Conservation (phyloP, 2,797 vertebrate species). For the Potorous gilbertii region DNA sequence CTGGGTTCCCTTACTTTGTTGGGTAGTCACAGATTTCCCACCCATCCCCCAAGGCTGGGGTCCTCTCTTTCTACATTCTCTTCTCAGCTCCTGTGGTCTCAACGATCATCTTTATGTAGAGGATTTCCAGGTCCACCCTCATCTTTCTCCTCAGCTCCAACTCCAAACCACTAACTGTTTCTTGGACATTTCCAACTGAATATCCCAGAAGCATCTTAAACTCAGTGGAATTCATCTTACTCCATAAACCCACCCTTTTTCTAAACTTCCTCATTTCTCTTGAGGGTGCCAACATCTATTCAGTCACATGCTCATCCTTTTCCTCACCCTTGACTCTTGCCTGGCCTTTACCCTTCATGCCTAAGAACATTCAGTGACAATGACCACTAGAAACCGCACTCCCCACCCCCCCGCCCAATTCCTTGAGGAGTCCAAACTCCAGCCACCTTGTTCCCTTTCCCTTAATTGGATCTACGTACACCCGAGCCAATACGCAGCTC, state of each 20-base stretch:
- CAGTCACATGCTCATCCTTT: neutral
- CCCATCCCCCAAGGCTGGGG: neutral
- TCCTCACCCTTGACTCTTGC: neutral
- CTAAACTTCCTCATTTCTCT: neutral
- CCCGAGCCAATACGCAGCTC: neutral
- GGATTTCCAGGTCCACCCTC: neutral
- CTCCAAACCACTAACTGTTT: neutral
- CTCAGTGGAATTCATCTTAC: neutral
- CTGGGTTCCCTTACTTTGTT: neutral
- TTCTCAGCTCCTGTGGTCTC: neutral
- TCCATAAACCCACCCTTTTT: neutral
- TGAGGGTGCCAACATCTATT: neutral
- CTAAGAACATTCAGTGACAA: too few species aligned
- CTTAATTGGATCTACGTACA: neutral
- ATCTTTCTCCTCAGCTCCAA: neutral
- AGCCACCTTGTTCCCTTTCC: too few species aligned
- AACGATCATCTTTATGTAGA: neutral
- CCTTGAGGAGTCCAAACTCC: neutral
- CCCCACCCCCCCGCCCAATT: fast-evolving
- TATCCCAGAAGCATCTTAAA: neutral
- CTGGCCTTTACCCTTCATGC: neutral
- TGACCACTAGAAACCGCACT: fast-evolving
- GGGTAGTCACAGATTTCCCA: neutral
- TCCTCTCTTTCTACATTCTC: neutral
- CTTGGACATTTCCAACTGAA: neutral